Base-by-base conservation (phyloP, 2,888 invertebrate species). In the Parasteatoda lunata region DNA sequence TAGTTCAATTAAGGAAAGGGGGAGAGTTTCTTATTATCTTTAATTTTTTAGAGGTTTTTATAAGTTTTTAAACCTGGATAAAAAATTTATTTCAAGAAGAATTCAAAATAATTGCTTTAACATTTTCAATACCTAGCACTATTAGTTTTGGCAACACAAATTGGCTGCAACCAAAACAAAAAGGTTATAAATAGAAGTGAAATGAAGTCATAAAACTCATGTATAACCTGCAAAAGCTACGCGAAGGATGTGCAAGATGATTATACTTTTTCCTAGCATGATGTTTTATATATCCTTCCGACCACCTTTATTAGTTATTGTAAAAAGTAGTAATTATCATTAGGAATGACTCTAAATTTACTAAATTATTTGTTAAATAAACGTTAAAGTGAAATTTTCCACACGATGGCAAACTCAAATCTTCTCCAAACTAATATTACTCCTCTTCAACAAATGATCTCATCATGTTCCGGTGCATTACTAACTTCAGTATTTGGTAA, bases 401-500 rank as follows among this genome's bases (percentile, higher is more conserved):
- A 52, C 15, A 76, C n/a, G 3, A 86, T 86, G 85, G 80, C 85
- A n/a, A 80, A 80, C 54, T 70, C 71, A 6, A 85, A 72, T 75
- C 48, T 7, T 65, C 65, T 54, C 15, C 9, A 69, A 45, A 45
- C 73, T 68, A 45, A 71, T 68, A 80, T 86, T 45, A 80, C 85
- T 7, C 85, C 85, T 49, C 4, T 81, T 51, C 85, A 87, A 69
- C 87, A 78, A 70, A 87, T 87, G 78, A 68, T 87, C 65, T 87
- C 87, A 48, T 87, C 87, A 6, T 82, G 87, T 8, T 69, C 87
- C n/a, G 87, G 87, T 71, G 87, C 87, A 68, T 69, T 87, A 48
- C 30, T 87, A 51, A 87, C 87, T 52, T 82, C 87, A 64, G 77
- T 87, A 15, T 82, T 87, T 47, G 87, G 87, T 87, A n/a, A 87